phyloP scores from a whole-genome alignment of 2,113 vertebrate genomes.

The Podiceps cristatus region DNA sequence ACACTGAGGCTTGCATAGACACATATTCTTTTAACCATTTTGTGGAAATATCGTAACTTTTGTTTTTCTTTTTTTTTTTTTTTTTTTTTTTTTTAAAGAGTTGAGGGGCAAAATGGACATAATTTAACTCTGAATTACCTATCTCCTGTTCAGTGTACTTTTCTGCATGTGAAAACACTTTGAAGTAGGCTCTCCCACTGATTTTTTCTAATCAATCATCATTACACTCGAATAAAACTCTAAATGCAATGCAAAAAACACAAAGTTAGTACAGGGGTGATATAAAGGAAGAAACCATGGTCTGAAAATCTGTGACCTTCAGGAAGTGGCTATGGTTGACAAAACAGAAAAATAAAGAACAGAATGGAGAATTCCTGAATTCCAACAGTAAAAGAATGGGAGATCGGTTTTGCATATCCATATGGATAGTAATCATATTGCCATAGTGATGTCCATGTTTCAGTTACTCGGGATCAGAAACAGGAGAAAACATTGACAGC shows the following conservation, averaged over 20 bases:
- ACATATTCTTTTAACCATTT: neutral
- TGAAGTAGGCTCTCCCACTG: neutral
- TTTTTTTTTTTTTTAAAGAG: neutral
- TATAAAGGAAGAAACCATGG: neutral
- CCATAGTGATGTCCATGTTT: neutral
- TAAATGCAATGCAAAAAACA: neutral
- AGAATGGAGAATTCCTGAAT: neutral
- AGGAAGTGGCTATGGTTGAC: neutral
- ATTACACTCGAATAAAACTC: neutral
- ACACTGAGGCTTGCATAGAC: neutral
- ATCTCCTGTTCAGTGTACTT: neutral
- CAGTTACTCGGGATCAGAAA: neutral
- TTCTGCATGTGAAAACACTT: neutral
- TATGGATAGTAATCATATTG: neutral
- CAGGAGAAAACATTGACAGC: neutral
- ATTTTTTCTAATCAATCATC: neutral
- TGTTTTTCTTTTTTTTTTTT: too few relatives aligned
- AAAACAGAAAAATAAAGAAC: neutral
- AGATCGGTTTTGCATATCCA: accelerated
- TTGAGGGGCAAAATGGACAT: neutral
- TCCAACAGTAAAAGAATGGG: neutral
- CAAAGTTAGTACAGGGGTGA: neutral
- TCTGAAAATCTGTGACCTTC: neutral
- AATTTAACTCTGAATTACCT: neutral
- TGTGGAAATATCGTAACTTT: neutral